Evolutionary conservation across 2,797 vertebrate species (phyloP).

Genomic region (Anguilla pacifica): DNA sequence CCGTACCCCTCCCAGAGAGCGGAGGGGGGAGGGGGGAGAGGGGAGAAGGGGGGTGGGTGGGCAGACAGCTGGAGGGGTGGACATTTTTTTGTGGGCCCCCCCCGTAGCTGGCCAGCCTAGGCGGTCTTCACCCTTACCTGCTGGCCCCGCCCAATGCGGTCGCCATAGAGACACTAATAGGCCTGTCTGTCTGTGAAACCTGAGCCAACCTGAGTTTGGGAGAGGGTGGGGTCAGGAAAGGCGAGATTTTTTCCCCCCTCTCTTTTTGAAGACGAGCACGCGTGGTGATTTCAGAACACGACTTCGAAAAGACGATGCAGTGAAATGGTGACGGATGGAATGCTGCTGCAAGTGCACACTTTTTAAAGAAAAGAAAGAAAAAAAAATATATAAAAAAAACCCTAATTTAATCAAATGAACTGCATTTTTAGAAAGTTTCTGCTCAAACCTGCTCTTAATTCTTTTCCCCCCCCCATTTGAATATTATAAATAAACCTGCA

Average conservation of each 20-base stretch:
- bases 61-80: neutral
- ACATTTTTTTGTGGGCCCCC: neutral
- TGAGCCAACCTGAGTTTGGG: neutral
- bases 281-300: conserved; percentile 32
- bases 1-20: neutral
- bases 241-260: neutral
- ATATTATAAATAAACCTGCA: conserved; percentile 45
- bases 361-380: conserved; percentile 50
- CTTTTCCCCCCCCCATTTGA: neutral
- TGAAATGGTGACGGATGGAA: neutral
- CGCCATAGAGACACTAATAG: neutral
- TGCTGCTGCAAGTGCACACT: conserved; percentile 47
- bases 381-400: conserved; percentile 29
- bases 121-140: neutral
- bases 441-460: conserved; percentile 64
- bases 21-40: conserved; percentile 10
- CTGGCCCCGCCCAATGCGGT: neutral
- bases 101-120: neutral
- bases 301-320: conserved; percentile 7
- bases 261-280: neutral
- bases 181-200: neutral
- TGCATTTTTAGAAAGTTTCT: conserved; percentile 57
- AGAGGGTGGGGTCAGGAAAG: neutral
- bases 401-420: conserved; percentile 22
- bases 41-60: neutral